These are phyloP conservation scores for Threskiornis aethiopicus DNA, from an alignment of 2,797 vertebrate genomes.

Conservation along the genomic window DNA sequence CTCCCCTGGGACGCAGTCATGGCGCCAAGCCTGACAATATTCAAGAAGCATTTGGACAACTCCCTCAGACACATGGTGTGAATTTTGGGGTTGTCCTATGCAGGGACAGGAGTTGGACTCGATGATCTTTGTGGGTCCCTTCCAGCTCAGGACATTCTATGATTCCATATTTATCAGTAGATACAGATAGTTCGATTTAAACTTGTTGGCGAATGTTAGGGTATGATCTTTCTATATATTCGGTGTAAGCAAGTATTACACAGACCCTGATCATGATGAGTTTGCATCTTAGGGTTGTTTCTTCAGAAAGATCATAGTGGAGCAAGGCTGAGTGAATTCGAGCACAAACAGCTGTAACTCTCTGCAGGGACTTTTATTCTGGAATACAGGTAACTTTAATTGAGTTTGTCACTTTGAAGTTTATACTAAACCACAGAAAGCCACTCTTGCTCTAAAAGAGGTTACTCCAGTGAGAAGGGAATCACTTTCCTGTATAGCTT, in stretches of 20 bases:
- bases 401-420: not conserved
- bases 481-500: not conserved
- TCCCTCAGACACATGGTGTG: too few species aligned
- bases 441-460: not conserved
- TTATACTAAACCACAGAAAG: not conserved
- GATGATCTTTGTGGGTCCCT: too few species aligned
- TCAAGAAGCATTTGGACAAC: too few species aligned
- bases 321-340: not conserved
- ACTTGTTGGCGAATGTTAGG: not conserved
- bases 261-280: accelerated
- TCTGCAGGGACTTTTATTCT: not conserved
- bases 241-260: not conserved
- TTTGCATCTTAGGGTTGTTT: not conserved
- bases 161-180: not conserved
- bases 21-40: too few species aligned
- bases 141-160: too few species aligned
- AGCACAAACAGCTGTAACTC: not conserved
- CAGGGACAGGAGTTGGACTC: too few species aligned
- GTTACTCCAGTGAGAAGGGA: not conserved
- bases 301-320: not conserved
- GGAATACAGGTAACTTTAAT: not conserved
- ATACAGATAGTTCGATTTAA: not conserved
- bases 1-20: too few species aligned
- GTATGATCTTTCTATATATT: not conserved
- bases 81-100: too few species aligned